phyloP scores from a whole-genome alignment of 2,888 invertebrate genomes.

The Diarsia mendica region DNA sequence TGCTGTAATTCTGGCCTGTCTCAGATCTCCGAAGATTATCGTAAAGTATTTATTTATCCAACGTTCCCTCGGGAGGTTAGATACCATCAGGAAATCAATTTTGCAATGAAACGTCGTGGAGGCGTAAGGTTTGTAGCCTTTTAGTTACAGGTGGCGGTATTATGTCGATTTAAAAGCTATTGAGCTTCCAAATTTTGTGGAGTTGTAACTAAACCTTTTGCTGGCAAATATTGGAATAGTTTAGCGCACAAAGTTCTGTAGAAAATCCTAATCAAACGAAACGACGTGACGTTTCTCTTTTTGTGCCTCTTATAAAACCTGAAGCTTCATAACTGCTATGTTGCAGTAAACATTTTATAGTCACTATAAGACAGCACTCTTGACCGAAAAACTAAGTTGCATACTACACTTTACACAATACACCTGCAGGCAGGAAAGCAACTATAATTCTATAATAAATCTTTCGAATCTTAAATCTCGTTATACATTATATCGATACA shows the following conservation, averaged over 20 bases:
- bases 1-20: slow-evolving; percentile 87
- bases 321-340: neutral
- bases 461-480: slow-evolving; percentile 63
- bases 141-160: slow-evolving; percentile 81
- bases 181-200: slow-evolving; percentile 65
- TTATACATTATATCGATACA: slow-evolving; percentile 59
- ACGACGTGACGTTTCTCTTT: neutral
- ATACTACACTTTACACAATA: slow-evolving; percentile 45
- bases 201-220: slow-evolving; percentile 27
- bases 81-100: slow-evolving; percentile 90
- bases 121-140: slow-evolving; percentile 85
- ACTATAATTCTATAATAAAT: slow-evolving; percentile 64
- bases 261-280: slow-evolving; percentile 3
- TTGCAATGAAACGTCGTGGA: slow-evolving; percentile 86
- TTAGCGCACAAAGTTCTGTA: neutral
- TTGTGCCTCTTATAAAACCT: neutral
- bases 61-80: slow-evolving; percentile 86
- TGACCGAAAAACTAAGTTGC: slow-evolving; percentile 54
- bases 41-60: slow-evolving; percentile 90
- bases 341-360: slow-evolving; percentile 37
- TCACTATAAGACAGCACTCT: slow-evolving; percentile 28
- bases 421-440: slow-evolving; percentile 58
- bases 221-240: neutral
- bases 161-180: slow-evolving; percentile 77
- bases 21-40: slow-evolving; percentile 87